These are phyloP conservation scores for Tachysurus fulvidraco DNA, from an alignment of 2,113 vertebrate genomes.

Conservation along the genomic window DNA sequence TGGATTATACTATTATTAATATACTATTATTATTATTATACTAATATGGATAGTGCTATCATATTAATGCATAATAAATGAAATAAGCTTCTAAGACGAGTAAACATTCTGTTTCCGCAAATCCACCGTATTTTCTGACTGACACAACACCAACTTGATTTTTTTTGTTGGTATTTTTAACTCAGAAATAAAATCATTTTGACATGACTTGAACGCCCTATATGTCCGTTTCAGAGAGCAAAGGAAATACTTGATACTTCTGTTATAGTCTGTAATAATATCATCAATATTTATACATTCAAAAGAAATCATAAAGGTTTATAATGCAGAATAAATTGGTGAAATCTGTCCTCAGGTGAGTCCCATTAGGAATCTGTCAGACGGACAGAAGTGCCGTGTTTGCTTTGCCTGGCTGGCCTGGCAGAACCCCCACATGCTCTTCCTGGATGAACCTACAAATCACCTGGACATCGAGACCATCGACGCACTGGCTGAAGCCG, in stretches of 20 bases:
- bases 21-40: too few relatives aligned
- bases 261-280: neutral
- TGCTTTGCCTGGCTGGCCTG: slow-evolving; percentile 98
- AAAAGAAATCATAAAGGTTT: neutral
- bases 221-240: neutral
- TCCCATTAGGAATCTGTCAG: slow-evolving; percentile 94
- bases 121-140: too few relatives aligned
- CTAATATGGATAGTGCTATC: too few relatives aligned
- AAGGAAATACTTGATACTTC: neutral
- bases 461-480: slow-evolving; percentile 98
- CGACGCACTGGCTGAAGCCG: slow-evolving; percentile 91
- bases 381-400: slow-evolving; percentile 96
- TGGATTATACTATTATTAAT: too few relatives aligned
- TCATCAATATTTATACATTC: neutral
- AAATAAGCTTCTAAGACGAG: too few relatives aligned
- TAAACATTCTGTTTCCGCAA: too few relatives aligned
- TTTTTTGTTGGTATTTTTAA: too few relatives aligned
- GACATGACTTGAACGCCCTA: too few relatives aligned
- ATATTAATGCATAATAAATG: too few relatives aligned
- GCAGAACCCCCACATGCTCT: slow-evolving; percentile 97
- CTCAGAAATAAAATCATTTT: too few relatives aligned
- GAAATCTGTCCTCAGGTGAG: slow-evolving; percentile 78
- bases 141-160: too few relatives aligned
- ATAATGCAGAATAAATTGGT: neutral
- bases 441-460: slow-evolving; percentile 96